phyloP scores from a whole-genome alignment of 2,113 vertebrate genomes.

The Vicugna pacos region DNA sequence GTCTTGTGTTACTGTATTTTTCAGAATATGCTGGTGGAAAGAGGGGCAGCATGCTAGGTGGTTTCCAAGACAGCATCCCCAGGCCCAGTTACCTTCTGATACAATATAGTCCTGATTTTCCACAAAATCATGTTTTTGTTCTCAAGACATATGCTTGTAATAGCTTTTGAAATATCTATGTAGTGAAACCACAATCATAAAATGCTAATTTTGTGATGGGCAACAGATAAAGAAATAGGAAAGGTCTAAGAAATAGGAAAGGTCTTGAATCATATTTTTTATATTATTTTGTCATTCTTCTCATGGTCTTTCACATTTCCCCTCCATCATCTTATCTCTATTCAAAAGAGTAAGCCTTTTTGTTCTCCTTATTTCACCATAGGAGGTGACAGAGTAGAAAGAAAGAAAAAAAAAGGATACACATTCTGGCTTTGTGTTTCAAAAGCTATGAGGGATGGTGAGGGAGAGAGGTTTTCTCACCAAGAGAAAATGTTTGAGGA shows the following conservation, averaged over 20 bases:
- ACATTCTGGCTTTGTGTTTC: not conserved
- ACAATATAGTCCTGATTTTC: not conserved
- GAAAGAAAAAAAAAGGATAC: not conserved
- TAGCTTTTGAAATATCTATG: not conserved
- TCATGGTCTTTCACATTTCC: not conserved
- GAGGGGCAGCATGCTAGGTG: not conserved
- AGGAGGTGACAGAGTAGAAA: not conserved
- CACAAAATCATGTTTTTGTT: not conserved
- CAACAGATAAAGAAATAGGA: not conserved
- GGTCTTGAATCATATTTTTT: not conserved
- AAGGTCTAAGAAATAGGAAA: not conserved
- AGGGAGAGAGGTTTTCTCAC: not conserved
- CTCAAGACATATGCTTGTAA: not conserved
- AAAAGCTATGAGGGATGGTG: not conserved
- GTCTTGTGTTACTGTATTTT: not conserved
- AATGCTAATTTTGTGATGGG: not conserved
- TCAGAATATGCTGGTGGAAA: not conserved
- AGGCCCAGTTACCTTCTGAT: not conserved
- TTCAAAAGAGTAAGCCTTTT: not conserved
- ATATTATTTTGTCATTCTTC: not conserved
- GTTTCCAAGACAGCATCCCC: not conserved
- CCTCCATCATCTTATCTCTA: not conserved
- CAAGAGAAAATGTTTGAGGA: not conserved
- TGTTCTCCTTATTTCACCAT: not conserved
- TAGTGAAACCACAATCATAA: not conserved